Base-by-base conservation (phyloP, 1,140 invertebrate genomes). In the Heliconius congener region DNA sequence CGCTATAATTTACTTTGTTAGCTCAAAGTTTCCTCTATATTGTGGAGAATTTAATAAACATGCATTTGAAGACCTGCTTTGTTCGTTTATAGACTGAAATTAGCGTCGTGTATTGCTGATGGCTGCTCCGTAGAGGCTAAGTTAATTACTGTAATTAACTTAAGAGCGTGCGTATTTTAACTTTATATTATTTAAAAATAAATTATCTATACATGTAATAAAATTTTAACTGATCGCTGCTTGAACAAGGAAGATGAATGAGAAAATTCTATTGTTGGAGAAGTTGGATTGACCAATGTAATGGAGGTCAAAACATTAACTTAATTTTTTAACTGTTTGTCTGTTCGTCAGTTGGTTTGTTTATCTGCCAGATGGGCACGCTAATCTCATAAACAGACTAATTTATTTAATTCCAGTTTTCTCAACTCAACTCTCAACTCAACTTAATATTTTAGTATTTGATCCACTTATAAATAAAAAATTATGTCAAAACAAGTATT, bases 1-100 rank as follows among this genome's bases (percentile, higher is more conserved):
- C 76, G 46, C 70, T 72, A 73, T 39, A 78, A 73, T 78, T 78
- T 73, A 78, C 34, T 73, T 55, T 73, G 76, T 78, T 73, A 50
- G 57, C 30, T 42, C 60, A 46, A 42, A 23, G 23, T 46, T 66
- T 5, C 30, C 60, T 70, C 37, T 71, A 46, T 23, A 76, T 50
- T 71, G 55, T 76, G 46, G 73, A n/a, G 60, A 66, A 66, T 66
- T 66, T 66, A 66, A 66, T 66, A 66, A 66, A 66, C 60, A 66
- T 66, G 60, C 60, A 66, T 66, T 66, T 66, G 60, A 66, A 66
- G 60, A 66, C 60, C 60, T 66, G 60, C 60, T 66, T 66, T 66
- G 60, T 66, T 66, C 60, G 60, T 9, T n/a, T 13, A 16, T 66
- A 66, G 27, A 66, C 60, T 30, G 60, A 66, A 66, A 66, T 66